These are phyloP conservation scores for Pseudopipra pipra DNA, from an alignment of 2,113 vertebrate genomes.

Conservation along the genomic window DNA sequence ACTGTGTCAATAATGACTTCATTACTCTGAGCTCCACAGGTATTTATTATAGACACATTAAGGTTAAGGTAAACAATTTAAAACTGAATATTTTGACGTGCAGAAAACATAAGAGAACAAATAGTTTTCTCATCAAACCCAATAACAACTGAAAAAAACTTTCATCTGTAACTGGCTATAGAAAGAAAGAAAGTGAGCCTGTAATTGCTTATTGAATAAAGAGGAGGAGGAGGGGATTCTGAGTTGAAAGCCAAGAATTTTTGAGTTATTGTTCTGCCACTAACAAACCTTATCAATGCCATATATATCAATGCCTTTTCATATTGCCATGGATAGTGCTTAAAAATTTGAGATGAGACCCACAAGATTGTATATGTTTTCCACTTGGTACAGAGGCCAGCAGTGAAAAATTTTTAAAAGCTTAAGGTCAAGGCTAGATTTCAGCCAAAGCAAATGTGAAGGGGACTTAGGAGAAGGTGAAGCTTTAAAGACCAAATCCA, in stretches of 20 bases:
- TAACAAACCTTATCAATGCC: background rate
- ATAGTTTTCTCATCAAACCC: background rate
- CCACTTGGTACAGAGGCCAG: background rate
- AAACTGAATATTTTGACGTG: background rate
- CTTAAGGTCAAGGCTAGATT: background rate
- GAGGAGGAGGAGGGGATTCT: background rate
- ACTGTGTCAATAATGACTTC: background rate
- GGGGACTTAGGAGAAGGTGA: background rate
- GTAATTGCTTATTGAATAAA: background rate
- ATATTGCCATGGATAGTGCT: background rate
- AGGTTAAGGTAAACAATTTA: background rate
- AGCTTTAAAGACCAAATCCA: background rate
- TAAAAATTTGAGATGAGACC: background rate
- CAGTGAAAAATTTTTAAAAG: background rate
- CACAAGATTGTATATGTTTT: accelerated
- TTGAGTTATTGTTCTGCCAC: background rate
- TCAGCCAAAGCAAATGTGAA: background rate
- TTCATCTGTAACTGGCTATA: background rate
- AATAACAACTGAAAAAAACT: background rate
- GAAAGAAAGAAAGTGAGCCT: background rate
- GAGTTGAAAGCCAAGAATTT: background rate
- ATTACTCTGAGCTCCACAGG: background rate
- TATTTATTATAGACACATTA: background rate
- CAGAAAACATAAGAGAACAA: background rate
- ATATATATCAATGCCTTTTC: too few species aligned